A percentile compares a stretch with the other conserved stretches of the same genome.
Evolutionary conservation across 2,113 vertebrate species (phyloP).

Genomic region (Chionis minor): DNA sequence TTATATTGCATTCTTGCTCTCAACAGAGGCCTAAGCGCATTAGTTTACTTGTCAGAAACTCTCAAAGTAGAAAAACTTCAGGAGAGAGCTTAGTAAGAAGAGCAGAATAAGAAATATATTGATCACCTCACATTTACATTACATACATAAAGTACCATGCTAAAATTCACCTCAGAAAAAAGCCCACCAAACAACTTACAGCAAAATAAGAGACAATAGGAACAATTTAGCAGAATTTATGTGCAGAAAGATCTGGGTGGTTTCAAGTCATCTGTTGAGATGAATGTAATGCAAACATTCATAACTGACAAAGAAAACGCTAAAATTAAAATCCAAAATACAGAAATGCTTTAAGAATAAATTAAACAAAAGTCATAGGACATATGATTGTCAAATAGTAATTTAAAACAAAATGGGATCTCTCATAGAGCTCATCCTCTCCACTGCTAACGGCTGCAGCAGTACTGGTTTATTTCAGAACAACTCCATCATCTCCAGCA

Average conservation of each 20-base stretch:
- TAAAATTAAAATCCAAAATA: not conserved
- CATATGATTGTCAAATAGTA: not conserved
- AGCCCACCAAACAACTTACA: not conserved
- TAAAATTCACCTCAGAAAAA: not conserved
- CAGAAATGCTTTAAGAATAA: not conserved
- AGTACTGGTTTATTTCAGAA: not conserved
- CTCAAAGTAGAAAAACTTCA: not conserved
- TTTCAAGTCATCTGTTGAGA: not conserved
- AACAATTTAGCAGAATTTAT: not conserved
- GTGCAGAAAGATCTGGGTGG: not conserved
- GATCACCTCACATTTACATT: not conserved
- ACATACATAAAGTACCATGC: not conserved
- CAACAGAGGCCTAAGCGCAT: not conserved
- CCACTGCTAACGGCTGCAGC: not conserved
- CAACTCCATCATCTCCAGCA: conserved; percentile 16
- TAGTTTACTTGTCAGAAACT: conserved; percentile 4
- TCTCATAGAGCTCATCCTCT: not conserved
- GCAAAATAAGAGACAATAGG: not conserved
- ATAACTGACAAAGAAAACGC: not conserved
- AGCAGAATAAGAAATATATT: not conserved
- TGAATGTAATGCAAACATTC: not conserved
- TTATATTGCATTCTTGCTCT: not conserved
- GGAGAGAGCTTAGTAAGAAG: not conserved
- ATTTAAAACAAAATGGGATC: not conserved
- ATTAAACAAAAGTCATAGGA: not conserved